Base-by-base conservation (phyloP, 2,113 vertebrate species). In the Nesoenas mayeri region DNA sequence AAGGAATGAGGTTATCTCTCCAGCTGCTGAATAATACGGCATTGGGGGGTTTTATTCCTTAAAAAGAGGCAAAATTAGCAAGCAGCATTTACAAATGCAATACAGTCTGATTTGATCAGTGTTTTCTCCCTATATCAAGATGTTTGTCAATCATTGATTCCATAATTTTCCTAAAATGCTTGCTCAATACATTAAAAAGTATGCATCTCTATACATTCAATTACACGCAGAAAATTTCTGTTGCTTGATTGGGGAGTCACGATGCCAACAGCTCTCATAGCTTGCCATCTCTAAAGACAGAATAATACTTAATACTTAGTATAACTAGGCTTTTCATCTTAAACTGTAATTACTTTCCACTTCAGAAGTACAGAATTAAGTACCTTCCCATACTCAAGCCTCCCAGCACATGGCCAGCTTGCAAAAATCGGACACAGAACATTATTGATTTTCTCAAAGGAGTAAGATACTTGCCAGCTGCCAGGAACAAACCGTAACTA, bases 311-410 rank as follows among this genome's bases (percentile, higher is more conserved):
- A 97, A 95, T 93, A 96, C 85, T 94, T 75, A 86, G 75, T 38
- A 25, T 85, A 96, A 95, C 79, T 81, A 96, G 85, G 87, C 93
- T 96, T 96, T 97, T 93, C 86, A 92, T 96, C 73, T 94, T 83
- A 80, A 31, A 91, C 80, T 80, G 80, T 95, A 97, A 97, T 95
- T 97, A 96, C 85, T 94, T 97, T 92, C 95, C 91, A 95, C 95
- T 98, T 97, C 82, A 95, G 58, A 96, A 85, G 64, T 67, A 95
- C 38, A 96, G 83, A 92, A 96, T 50, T 42, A 97, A 96, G 96
- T 92, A 97, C 96, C 64, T 92, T 85, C 67, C 87, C 65, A 81
- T 28, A 73, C 78, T 93, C 93, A 62, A 72, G 71, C 72, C 62
- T 94, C 57, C 75, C 84, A 95, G 56, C 72, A 14, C 72, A 90